Conservation (phyloP, 2,113 vertebrate species). For the Hepsetus odoe region DNA sequence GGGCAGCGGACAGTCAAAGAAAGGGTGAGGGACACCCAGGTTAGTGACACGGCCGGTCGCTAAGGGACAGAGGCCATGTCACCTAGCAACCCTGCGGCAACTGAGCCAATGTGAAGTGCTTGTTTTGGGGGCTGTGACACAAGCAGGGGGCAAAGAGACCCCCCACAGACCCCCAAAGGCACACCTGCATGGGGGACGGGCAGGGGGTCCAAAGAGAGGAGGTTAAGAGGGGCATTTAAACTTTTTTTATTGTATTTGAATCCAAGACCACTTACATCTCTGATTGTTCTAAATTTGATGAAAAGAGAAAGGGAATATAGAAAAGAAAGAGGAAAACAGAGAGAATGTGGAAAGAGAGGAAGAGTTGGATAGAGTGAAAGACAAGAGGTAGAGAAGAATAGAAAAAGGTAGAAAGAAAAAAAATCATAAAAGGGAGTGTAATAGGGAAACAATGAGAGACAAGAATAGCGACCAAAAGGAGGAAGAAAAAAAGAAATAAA, state of each 20-base stretch:
- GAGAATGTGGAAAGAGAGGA: too few species aligned
- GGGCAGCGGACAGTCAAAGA: constrained; percentile 40
- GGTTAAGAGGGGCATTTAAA: not conserved
- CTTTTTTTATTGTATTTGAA: not conserved
- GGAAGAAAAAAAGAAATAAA: too few species aligned
- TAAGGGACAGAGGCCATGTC: constrained; percentile 38
- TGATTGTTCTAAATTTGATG: too few species aligned
- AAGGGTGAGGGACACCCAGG: constrained; percentile 35
- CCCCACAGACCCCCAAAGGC: constrained; percentile 39
- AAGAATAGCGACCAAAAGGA: not conserved
- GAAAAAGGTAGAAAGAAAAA: not conserved
- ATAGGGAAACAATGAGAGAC: not conserved
- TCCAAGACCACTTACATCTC: too few species aligned
- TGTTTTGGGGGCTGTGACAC: constrained; percentile 54
- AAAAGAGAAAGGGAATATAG: too few species aligned
- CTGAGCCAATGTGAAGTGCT: constrained; percentile 45
- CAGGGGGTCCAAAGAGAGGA: not conserved
- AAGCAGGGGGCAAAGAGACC: constrained; percentile 33
- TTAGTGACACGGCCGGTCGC: constrained; percentile 25
- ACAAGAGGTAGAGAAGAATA: not conserved
- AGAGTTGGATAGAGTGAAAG: not conserved
- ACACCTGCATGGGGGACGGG: constrained; percentile 56
- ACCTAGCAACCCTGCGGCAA: constrained; percentile 58
- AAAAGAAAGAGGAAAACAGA: too few species aligned
- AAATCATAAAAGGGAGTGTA: not conserved